phyloP scores from a whole-genome alignment of 2,888 invertebrate genomes.

The Agonopterix heracliana region DNA sequence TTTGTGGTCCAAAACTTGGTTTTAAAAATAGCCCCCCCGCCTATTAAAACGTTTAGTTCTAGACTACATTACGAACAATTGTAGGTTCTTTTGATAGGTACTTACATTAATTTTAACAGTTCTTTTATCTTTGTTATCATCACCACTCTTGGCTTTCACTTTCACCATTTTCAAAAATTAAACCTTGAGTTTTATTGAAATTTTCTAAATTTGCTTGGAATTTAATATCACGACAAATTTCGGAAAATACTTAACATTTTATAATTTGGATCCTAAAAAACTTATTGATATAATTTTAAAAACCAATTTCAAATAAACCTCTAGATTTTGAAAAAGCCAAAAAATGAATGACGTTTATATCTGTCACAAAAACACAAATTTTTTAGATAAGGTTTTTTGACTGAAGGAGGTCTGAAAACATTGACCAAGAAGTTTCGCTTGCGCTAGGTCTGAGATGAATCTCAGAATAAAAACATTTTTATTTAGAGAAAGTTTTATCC shows the following conservation, averaged over 20 bases:
- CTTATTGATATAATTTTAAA: not conserved
- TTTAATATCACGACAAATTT: not conserved
- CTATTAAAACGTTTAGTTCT: too few relatives aligned
- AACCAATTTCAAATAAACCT: not conserved
- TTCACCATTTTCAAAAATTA: conserved; percentile 3
- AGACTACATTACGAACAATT: too few relatives aligned
- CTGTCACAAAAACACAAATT: not conserved
- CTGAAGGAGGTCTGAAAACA: too few relatives aligned
- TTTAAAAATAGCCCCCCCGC: too few relatives aligned
- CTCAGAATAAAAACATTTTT: too few relatives aligned
- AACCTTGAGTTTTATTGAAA: not conserved
- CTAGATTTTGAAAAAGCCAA: not conserved
- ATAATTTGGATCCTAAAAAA: not conserved
- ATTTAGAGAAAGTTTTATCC: too few relatives aligned
- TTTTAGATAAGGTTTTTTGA: too few relatives aligned
- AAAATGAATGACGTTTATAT: not conserved
- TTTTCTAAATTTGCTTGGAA: not conserved
- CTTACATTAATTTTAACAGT: conserved; percentile 39
- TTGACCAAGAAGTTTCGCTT: too few relatives aligned
- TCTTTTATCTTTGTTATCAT: conserved; percentile 3
- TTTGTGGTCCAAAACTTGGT: too few relatives aligned
- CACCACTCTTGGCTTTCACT: not conserved
- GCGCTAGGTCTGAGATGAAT: too few relatives aligned
- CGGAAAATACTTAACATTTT: not conserved
- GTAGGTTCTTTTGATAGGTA: not conserved